Conservation (phyloP, 1,140 invertebrate species). For the fruit fly (Drosophila melanogaster) region DNA sequence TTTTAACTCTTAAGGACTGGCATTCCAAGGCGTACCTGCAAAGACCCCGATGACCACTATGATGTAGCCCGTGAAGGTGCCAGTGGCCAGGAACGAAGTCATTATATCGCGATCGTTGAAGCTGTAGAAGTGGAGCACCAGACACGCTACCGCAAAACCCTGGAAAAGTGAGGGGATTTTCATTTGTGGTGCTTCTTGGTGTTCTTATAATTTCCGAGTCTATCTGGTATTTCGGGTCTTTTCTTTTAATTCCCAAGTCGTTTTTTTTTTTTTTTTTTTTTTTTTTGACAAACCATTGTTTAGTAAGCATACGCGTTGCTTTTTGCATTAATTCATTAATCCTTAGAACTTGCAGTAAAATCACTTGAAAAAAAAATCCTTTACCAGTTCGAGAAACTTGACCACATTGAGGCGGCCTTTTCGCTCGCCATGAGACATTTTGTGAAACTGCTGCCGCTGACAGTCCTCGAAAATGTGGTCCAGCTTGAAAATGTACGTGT, state of each 20-base stretch:
- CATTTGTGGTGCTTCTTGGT: not conserved
- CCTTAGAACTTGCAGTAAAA: no score
- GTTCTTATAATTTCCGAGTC: no score
- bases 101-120: constrained; percentile 83
- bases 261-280: no score
- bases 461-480: constrained; percentile 48
- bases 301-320: no score
- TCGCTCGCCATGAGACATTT: constrained; percentile 80
- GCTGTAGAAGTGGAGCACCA: constrained; percentile 81
- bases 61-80: constrained; percentile 81
- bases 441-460: constrained; percentile 43
- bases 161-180: constrained; percentile 12
- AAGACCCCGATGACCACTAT: constrained; percentile 78
- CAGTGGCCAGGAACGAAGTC: constrained; percentile 81
- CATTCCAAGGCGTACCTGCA: constrained; percentile 50
- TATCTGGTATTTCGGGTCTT: no score
- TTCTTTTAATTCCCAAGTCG: not conserved
- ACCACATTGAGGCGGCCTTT: constrained; percentile 77
- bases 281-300: not conserved
- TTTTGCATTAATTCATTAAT: no score
- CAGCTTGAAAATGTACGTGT: constrained; percentile 7
- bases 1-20: not conserved
- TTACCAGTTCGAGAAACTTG: constrained; percentile 84
- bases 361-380: constrained; percentile 23
- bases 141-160: constrained; percentile 76